Base-by-base conservation (phyloP, 1,140 invertebrate genomes). In the Sitodiplosis mosellana region DNA sequence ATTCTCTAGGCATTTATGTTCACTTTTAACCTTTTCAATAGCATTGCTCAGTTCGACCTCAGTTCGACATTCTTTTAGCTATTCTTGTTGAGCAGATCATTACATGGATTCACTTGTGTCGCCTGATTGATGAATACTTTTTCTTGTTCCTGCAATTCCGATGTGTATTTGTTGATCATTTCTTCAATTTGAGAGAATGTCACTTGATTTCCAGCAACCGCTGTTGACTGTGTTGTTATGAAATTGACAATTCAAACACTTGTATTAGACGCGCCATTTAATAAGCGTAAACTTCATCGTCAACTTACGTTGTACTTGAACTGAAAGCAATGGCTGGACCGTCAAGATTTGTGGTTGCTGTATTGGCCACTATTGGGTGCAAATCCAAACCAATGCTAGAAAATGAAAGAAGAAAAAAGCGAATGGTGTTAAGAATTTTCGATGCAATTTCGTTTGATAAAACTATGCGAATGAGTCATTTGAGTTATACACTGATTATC, bases 31-130 rank as follows among this genome's bases (percentile, higher is more conserved):
- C 52, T 77, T 73, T 59, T 89, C 81, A 11, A 94, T 77, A 22
- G 85, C 80, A 55, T 83, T 76, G 64, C 89, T 91, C 1, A 95
- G 63, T 49, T n/a, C n/a, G n/a, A n/a, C n/a, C n/a, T n/a, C n/a
- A n/a, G n/a, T n/a, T 78, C 76, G 3, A 88, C 74, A 55, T 94
- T 92, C 76, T 92, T 93, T 55, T 93, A 86, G 15, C 86, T 89
- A 67, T 96, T 95, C 11, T 78, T 75, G 44, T 92, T 87, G 1
- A 96, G 70, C 3, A 93, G 68, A 55, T 81, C 75, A 60, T 97
- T 92, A 90, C 92, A 96, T 7, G 83, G 81, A 64, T 95, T 96
- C 15, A 96, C 80, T 66, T 94, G 86, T 10, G 84, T 87, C 1
- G 91, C 90, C 67, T 96, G 91, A 61, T 90, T 86, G 36, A 92